A percentile compares a stretch with the other conserved stretches of the same genome.
phyloP scores from a whole-genome alignment of 2,113 vertebrate species.

The Tupaia tana region DNA sequence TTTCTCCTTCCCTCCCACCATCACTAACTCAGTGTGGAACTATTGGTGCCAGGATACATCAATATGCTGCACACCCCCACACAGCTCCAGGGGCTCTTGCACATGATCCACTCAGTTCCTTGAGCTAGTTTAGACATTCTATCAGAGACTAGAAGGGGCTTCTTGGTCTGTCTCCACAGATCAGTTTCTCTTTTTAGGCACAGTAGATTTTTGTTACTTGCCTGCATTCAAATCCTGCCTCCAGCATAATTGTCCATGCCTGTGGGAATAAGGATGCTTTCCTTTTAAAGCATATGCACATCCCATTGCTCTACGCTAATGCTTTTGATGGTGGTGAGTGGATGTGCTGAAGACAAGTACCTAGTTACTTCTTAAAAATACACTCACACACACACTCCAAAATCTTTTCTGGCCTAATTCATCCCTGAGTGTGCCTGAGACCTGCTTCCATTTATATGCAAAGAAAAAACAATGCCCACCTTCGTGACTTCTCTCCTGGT shows the following conservation, averaged over 20 bases:
- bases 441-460: not conserved
- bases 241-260: not conserved
- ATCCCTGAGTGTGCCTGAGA: not conserved
- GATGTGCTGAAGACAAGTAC: not conserved
- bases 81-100: not conserved
- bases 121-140: too few relatives aligned
- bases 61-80: not conserved
- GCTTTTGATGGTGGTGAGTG: not conserved
- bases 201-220: not conserved
- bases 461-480: not conserved
- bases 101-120: not conserved
- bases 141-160: not conserved
- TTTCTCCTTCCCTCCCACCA: not conserved
- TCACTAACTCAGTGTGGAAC: not conserved
- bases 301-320: constrained; percentile 28
- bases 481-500: not conserved
- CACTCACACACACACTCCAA: not conserved
- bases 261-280: not conserved
- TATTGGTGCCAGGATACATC: not conserved
- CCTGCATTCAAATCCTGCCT: not conserved
- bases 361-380: constrained; percentile 27
- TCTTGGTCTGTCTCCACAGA: not conserved
- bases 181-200: too few relatives aligned
- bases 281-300: not conserved
- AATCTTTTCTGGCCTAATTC: not conserved